These are phyloP conservation scores for roundworm (Caenorhabditis elegans) DNA, from an alignment of 1,140 invertebrate genomes.

Conservation along the genomic window WBcel235 BX284605.5:8564501-8565000, in stretches of 20 bases:
- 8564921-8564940: constrained; percentile 69
- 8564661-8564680: constrained; percentile 81
- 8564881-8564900: constrained; percentile 74
- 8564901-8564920: constrained; percentile 40
- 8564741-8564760: background rate
- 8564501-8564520: background rate
- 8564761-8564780: constrained; percentile 29
- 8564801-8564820: too few relatives aligned
- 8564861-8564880: constrained; percentile 74
- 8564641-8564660: constrained; percentile 80
- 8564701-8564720: too few relatives aligned
- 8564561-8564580: background rate
- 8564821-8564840: too few relatives aligned
- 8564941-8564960: constrained; percentile 72
- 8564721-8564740: too few relatives aligned
- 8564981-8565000: too few relatives aligned
- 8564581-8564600: constrained; percentile 22
- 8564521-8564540: background rate
- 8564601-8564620: constrained; percentile 78
- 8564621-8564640: constrained; percentile 83
- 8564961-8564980: constrained; percentile 77
- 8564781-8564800: too few relatives aligned
- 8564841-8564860: background rate
- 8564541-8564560: too few relatives aligned
- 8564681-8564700: constrained; percentile 77